Evolutionary conservation across 1,140 invertebrate species (phyloP).

Genomic region (Nasonia longicornis): DNA sequence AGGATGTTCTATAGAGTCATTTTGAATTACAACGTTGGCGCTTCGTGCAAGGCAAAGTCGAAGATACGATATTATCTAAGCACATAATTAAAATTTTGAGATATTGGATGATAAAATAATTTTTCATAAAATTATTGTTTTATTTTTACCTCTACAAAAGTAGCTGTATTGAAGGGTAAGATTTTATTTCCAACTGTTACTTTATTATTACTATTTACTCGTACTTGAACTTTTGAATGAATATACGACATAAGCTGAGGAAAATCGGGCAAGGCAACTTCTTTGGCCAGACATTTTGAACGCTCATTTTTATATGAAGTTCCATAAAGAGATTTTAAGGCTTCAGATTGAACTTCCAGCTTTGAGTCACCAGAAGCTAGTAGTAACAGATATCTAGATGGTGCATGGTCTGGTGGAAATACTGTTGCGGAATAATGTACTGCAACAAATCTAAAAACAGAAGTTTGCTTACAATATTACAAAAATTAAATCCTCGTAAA

Average conservation of each 20-base stretch:
- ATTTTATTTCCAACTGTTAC: constrained; percentile 70
- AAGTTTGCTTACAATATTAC: constrained; percentile 12
- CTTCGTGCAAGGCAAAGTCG: constrained; percentile 78
- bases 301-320: constrained; percentile 69
- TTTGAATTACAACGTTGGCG: constrained; percentile 65
- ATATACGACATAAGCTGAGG: constrained; percentile 74
- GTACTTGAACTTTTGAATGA: constrained; percentile 73
- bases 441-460: constrained; percentile 76
- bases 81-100: constrained; percentile 46
- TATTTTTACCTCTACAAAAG: constrained; percentile 69
- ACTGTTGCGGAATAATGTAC: constrained; percentile 85
- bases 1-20: constrained; percentile 71
- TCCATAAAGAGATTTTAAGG: constrained; percentile 78
- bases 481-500: constrained; percentile 26
- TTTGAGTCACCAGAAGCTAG: constrained; percentile 87
- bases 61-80: constrained; percentile 81
- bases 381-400: constrained; percentile 86
- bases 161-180: constrained; percentile 69
- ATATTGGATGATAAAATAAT: background rate
- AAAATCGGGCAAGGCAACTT: constrained; percentile 69
- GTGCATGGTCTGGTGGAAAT: constrained; percentile 84
- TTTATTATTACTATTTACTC: constrained; percentile 69
- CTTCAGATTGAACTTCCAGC: constrained; percentile 82
- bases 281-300: constrained; percentile 55
- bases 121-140: background rate